Conservation (phyloP, 2,797 vertebrate genomes). For the Heterohyrax brucei region DNA sequence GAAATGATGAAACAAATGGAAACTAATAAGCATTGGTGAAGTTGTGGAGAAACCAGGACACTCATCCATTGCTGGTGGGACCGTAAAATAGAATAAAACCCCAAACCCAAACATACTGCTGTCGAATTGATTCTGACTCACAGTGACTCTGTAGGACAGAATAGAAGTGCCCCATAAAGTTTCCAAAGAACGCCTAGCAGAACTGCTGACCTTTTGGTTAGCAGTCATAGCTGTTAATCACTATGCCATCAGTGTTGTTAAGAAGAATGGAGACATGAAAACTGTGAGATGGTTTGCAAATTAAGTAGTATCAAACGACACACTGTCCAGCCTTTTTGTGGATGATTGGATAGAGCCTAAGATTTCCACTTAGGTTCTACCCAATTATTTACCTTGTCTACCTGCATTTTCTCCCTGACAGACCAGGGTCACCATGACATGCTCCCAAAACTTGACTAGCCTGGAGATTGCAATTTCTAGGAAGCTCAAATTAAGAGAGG, state of each 20-base stretch:
- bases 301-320: not conserved
- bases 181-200: too few species aligned
- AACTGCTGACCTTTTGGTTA: too few species aligned
- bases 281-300: slow-evolving; percentile 5
- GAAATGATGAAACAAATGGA: too few species aligned
- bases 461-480: not conserved
- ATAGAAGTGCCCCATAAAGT: too few species aligned
- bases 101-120: too few species aligned
- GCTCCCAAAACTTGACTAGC: not conserved
- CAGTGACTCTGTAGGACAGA: not conserved
- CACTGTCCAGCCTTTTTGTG: not conserved
- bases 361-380: not conserved
- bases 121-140: not conserved
- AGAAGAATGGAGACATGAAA: not conserved
- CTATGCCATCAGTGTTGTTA: too few species aligned
- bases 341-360: not conserved
- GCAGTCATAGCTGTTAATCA: too few species aligned
- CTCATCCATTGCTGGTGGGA: too few species aligned
- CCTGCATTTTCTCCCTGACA: not conserved
- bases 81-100: too few species aligned
- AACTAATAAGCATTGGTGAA: too few species aligned
- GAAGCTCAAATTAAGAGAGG: slow-evolving; percentile 27
- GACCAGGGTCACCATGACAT: not conserved
- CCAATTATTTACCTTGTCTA: not conserved
- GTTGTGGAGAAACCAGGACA: too few species aligned